Conservation (phyloP, 2,113 vertebrate genomes). For the Phalacrocorax brasilianus region DNA sequence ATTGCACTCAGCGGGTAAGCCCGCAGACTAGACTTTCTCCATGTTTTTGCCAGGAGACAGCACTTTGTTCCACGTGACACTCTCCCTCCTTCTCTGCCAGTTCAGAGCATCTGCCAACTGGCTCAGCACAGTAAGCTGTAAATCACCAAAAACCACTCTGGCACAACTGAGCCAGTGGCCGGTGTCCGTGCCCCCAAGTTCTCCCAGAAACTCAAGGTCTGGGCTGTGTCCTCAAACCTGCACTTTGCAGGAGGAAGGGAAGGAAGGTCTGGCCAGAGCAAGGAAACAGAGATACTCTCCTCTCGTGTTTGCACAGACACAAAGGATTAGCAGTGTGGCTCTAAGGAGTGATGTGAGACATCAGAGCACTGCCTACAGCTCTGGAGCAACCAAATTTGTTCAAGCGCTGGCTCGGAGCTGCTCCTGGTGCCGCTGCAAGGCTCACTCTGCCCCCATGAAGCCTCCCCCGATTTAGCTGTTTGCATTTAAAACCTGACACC, state of each 20-base stretch:
- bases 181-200: rapidly evolving
- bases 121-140: neutral
- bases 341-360: neutral
- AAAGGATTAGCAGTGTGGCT: neutral
- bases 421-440: neutral
- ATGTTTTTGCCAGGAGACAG: neutral
- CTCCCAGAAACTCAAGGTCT: neutral
- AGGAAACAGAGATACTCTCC: neutral
- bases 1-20: neutral
- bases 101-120: neutral
- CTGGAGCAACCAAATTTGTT: neutral
- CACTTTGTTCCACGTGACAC: neutral
- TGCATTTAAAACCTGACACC: neutral
- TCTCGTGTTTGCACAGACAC: neutral
- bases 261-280: neutral
- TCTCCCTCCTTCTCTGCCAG: neutral
- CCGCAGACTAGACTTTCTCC: neutral
- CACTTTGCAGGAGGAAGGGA: neutral
- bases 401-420: neutral
- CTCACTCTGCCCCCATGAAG: neutral
- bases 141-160: neutral
- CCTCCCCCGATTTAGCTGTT: neutral
- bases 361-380: neutral
- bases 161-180: neutral
- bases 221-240: neutral